Conservation (phyloP, 2,797 vertebrate genomes). For the Pipistrellus pipistrellus region DNA sequence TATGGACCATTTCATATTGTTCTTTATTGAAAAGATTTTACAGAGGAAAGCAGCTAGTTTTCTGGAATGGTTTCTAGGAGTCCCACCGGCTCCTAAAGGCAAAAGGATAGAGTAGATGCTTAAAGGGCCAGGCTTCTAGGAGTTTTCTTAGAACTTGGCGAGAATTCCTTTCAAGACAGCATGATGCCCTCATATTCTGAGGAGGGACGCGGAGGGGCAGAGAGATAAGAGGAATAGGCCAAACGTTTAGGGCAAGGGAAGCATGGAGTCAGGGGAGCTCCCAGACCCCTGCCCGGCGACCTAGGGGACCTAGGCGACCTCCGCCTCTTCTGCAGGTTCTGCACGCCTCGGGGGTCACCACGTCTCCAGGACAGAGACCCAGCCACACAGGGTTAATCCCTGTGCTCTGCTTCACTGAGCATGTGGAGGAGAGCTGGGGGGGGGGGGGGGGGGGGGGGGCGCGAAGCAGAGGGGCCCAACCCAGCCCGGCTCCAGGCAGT, state of each 20-base stretch:
- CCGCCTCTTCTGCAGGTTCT: neutral
- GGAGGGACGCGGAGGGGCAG: neutral
- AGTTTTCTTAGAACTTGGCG: constrained; percentile 12
- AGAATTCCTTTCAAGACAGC: constrained; percentile 20
- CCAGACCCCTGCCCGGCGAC: neutral
- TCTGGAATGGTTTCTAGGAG: constrained; percentile 65
- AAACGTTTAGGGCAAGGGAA: neutral
- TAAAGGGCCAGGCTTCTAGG: constrained; percentile 69
- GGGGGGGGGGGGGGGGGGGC: neutral
- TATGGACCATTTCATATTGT: constrained; percentile 64
- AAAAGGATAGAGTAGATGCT: constrained; percentile 24
- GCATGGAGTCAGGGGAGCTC: neutral
- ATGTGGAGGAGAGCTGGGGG: neutral
- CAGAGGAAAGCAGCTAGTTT: constrained; percentile 69
- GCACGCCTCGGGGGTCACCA: accelerated
- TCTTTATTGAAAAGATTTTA: constrained; percentile 74
- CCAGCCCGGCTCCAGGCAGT: constrained; percentile 70
- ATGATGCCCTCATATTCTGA: neutral
- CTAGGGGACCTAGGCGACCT: accelerated
- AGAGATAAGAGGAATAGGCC: neutral
- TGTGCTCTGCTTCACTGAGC: constrained; percentile 78
- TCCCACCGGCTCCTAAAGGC: constrained; percentile 35
- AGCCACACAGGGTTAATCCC: constrained; percentile 85
- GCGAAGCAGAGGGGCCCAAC: neutral
- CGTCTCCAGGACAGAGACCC: constrained; percentile 54